phyloP scores from a whole-genome alignment of 2,888 invertebrate species.

The Lepetodrilus schrolli region DNA sequence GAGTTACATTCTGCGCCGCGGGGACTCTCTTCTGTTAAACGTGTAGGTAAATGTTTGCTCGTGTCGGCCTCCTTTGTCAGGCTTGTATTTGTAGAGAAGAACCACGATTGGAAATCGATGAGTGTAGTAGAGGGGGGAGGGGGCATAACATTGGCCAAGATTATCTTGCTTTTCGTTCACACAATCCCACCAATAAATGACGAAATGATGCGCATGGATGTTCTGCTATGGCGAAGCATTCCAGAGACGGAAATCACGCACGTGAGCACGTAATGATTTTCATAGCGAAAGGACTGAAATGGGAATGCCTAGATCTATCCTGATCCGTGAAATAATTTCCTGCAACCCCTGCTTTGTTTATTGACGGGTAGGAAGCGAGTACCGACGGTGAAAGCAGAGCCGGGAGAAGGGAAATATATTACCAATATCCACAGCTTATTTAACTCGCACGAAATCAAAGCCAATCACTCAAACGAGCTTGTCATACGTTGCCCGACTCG shows the following conservation, averaged over 20 bases:
- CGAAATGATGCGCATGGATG: slow-evolving; percentile 8
- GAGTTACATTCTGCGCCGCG: slow-evolving; percentile 24
- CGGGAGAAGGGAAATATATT: neutral
- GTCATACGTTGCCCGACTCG: neutral
- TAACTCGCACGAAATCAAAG: neutral
- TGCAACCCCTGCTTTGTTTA: neutral
- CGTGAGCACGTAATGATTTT: slow-evolving; percentile 32
- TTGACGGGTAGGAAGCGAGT: slow-evolving; percentile 1
- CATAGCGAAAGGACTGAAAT: neutral
- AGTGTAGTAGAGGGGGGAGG: neutral
- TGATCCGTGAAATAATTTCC: neutral
- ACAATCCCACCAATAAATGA: slow-evolving; percentile 13
- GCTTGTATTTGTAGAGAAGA: slow-evolving; percentile 33
- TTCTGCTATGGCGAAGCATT: neutral
- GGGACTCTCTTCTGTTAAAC: slow-evolving; percentile 30
- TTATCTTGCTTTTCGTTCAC: slow-evolving; percentile 13
- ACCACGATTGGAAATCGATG: slow-evolving; percentile 36
- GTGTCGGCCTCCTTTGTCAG: slow-evolving; percentile 29
- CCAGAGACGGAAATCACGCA: slow-evolving; percentile 28
- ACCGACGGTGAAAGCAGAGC: neutral
- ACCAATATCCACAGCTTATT: neutral
- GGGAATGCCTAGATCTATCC: slow-evolving; percentile 1
- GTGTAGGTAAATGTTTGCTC: slow-evolving; percentile 33
- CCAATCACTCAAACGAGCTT: neutral
- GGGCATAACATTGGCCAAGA: slow-evolving; percentile 25